Evolutionary conservation across 2,888 invertebrate genomes (phyloP).

Genomic region (Tetragnatha montana): DNA sequence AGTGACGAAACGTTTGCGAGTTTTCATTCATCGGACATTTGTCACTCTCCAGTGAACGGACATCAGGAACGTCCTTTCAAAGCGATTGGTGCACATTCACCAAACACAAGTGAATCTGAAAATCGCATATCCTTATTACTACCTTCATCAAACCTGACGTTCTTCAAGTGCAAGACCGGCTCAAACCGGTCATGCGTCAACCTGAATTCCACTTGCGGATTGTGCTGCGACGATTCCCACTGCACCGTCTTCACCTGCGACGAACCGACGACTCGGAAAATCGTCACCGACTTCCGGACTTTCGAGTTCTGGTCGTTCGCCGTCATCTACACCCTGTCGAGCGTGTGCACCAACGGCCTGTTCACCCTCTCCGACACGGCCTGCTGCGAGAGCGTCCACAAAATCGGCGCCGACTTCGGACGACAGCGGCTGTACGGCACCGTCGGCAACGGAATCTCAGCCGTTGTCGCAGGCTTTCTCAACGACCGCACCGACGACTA

Average conservation of each 20-base stretch:
- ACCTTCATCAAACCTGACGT: not conserved
- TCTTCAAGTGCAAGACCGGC: not conserved
- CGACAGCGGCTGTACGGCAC: slow-evolving; percentile 71
- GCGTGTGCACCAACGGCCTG: slow-evolving; percentile 56
- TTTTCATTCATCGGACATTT: no score
- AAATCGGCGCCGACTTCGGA: slow-evolving; percentile 62
- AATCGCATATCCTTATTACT: not conserved
- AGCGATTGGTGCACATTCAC: no score
- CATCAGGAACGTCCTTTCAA: no score
- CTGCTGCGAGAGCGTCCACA: slow-evolving; percentile 67
- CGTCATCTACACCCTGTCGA: slow-evolving; percentile 55
- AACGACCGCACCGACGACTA: slow-evolving; percentile 48
- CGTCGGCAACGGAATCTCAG: slow-evolving; percentile 69
- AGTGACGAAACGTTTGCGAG: no score
- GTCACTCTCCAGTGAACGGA: no score
- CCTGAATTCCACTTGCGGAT: not conserved
- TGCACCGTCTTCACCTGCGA: not conserved
- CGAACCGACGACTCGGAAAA: not conserved
- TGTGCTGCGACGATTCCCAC: not conserved
- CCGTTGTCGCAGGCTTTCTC: slow-evolving; percentile 24
- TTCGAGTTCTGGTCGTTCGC: slow-evolving; percentile 70
- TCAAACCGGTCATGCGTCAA: not conserved
- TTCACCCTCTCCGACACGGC: slow-evolving; percentile 72
- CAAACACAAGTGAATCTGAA: no score
- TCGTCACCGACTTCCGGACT: not conserved